Evolutionary conservation across 2,888 invertebrate species (phyloP).

Genomic region (Ophonus ardosiacus): DNA sequence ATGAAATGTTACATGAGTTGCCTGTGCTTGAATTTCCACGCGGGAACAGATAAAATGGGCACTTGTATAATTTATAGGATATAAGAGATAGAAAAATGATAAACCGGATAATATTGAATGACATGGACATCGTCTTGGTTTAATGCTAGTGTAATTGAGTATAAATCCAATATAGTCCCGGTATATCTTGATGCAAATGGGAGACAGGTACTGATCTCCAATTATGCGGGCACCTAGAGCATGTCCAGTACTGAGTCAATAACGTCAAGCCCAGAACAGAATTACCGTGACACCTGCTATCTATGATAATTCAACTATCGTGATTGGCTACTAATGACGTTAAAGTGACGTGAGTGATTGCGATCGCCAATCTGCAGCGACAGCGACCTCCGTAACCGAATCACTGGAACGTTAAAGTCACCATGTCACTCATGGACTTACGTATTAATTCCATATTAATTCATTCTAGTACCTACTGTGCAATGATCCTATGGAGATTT

Average conservation of each 20-base stretch:
- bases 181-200: constrained; percentile 21
- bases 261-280: constrained; percentile 54
- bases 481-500: neutral
- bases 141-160: constrained; percentile 11
- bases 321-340: constrained; percentile 63
- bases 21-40: no score
- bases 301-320: constrained; percentile 63
- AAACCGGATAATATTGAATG: neutral
- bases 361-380: constrained; percentile 55
- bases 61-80: neutral
- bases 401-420: constrained; percentile 51
- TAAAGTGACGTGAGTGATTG: constrained; percentile 61
- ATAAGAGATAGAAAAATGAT: neutral
- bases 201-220: constrained; percentile 13
- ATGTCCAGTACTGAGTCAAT: constrained; percentile 49
- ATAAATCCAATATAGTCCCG: constrained; percentile 22
- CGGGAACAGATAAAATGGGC: no score
- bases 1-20: no score
- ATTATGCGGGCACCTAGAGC: constrained; percentile 54
- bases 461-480: neutral
- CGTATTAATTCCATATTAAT: constrained; percentile 7
- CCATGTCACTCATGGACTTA: constrained; percentile 18
- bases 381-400: constrained; percentile 28
- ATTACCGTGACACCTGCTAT: constrained; percentile 62
- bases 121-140: neutral